Percentiles rank a stretch among this genome's conserved stretches.
Conservation (phyloP, 2,113 vertebrate species). For the Uria lomvia region DNA sequence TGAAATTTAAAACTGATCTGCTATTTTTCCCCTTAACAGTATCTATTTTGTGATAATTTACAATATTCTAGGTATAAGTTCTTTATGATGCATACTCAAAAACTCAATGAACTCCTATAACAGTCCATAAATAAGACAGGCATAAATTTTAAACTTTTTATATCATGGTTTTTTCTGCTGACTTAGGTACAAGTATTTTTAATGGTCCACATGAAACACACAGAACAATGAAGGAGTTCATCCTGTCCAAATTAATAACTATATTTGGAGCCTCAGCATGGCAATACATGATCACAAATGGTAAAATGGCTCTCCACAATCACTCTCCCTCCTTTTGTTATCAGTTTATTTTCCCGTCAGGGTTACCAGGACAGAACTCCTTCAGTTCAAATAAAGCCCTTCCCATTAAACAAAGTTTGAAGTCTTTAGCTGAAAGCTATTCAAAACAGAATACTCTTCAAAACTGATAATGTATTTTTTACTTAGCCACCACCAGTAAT, state of each 20-base stretch:
- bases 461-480: neutral
- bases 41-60: neutral
- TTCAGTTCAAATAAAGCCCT: neutral
- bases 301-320: neutral
- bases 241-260: neutral
- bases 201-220: neutral
- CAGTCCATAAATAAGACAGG: neutral
- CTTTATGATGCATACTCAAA: neutral
- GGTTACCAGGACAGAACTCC: neutral
- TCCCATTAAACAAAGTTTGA: neutral
- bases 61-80: neutral
- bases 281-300: neutral
- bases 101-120: neutral
- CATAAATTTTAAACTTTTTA: neutral
- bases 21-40: neutral
- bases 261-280: neutral
- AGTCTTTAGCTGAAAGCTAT: neutral
- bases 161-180: neutral
- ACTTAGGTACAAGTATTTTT: neutral
- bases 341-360: neutral
- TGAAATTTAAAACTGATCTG: neutral
- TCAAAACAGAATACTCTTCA: neutral
- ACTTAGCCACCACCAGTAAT: neutral
- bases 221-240: neutral
- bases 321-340: neutral